Percentiles rank a stretch among this genome's conserved stretches.
phyloP scores from a whole-genome alignment of 2,113 vertebrate genomes.

The Macrotus californicus region DNA sequence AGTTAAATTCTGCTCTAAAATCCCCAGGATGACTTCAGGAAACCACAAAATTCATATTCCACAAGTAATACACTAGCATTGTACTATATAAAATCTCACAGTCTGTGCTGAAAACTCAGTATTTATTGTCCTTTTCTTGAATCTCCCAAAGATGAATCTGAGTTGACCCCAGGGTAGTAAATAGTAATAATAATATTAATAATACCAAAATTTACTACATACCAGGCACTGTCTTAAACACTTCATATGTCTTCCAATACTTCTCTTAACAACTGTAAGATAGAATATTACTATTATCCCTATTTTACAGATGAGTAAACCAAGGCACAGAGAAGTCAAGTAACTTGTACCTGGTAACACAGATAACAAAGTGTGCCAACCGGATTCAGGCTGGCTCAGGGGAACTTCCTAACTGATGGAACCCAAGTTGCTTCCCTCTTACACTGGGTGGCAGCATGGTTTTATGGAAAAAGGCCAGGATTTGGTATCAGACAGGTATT shows the following conservation, averaged over 20 bases:
- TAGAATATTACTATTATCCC: neutral
- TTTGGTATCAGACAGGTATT: neutral
- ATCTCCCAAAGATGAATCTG: neutral
- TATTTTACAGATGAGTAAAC: neutral
- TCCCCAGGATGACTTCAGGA: neutral
- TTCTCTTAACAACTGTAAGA: neutral
- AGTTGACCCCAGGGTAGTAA: neutral
- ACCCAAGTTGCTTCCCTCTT: neutral
- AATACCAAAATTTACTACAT: neutral
- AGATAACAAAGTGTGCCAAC: neutral
- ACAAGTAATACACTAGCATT: neutral
- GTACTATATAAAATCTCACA: neutral
- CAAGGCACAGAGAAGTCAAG: neutral
- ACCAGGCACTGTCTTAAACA: neutral
- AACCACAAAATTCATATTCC: neutral
- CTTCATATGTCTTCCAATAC: neutral
- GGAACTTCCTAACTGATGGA: neutral
- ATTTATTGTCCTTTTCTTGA: neutral
- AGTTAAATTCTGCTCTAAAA: neutral
- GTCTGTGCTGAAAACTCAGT: neutral
- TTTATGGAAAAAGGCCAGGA: neutral
- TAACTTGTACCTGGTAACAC: neutral
- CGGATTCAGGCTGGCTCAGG: neutral
- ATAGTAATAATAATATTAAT: neutral
- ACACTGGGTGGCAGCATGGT: neutral